Evolutionary conservation across 2,888 invertebrate species (phyloP).

Genomic region (Mimachlamys varia): DNA sequence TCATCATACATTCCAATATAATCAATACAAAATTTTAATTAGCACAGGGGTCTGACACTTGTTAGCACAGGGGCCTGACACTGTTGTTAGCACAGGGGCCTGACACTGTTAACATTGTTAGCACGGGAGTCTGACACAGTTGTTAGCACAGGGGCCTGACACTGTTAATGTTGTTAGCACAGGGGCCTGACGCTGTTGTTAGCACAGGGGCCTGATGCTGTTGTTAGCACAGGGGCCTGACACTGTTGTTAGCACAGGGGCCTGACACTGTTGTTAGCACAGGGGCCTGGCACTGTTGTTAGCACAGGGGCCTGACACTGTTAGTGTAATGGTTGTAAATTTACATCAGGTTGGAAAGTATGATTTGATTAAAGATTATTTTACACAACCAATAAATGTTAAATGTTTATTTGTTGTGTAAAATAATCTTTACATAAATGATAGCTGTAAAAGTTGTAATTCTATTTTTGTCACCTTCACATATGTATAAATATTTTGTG

Average conservation of each 20-base stretch:
- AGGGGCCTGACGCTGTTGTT: neutral
- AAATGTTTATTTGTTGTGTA: no score
- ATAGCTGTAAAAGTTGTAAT: no score
- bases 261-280: neutral
- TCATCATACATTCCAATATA: neutral
- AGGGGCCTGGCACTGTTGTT: neutral
- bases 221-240: neutral
- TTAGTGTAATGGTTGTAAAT: no score
- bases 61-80: neutral
- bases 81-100: neutral
- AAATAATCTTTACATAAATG: no score
- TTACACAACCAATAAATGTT: no score
- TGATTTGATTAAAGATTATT: no score
- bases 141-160: neutral
- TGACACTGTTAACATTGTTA: neutral
- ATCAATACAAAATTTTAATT: neutral
- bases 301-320: neutral
- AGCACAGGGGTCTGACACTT: neutral
- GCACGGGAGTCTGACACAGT: neutral
- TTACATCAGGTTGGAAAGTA: no score
- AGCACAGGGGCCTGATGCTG: neutral
- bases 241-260: neutral
- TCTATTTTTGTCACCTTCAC: no score
- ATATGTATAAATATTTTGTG: no score
- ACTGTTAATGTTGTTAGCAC: neutral